A percentile compares a stretch with the other conserved stretches of the same genome.
phyloP scores from a whole-genome alignment of 2,888 invertebrate genomes.

The Deilephila elpenor region DNA sequence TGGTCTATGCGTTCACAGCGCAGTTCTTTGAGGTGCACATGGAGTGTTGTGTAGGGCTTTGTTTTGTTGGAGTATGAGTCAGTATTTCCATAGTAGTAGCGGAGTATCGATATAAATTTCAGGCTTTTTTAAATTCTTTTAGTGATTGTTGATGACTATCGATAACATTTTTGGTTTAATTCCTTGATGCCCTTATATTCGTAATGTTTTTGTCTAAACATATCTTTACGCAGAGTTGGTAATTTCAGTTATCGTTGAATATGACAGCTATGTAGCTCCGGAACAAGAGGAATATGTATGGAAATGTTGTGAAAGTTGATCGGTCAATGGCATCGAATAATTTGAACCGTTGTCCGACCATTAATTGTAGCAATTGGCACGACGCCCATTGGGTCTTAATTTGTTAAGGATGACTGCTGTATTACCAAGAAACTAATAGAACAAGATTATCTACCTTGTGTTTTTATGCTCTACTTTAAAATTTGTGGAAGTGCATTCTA shows the following conservation, averaged over 20 bases:
- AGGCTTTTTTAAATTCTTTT: too few species aligned
- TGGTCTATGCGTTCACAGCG: neutral
- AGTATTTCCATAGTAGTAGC: too few species aligned
- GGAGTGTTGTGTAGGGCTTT: neutral
- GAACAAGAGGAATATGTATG: slow-evolving; percentile 18
- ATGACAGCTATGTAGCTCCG: neutral
- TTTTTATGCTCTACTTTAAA: neutral
- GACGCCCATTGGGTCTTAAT: slow-evolving; percentile 62
- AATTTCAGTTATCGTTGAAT: neutral
- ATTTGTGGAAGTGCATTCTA: neutral
- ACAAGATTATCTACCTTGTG: neutral
- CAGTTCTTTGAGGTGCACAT: neutral
- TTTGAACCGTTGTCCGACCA: slow-evolving; percentile 47
- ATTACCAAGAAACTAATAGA: neutral
- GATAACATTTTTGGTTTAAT: too few species aligned
- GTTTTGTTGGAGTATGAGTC: neutral
- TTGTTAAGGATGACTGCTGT: slow-evolving; percentile 34
- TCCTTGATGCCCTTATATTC: too few species aligned
- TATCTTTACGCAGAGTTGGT: neutral
- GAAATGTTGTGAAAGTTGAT: slow-evolving; percentile 43
- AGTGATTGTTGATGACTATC: too few species aligned
- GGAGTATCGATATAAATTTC: too few species aligned
- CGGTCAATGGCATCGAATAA: slow-evolving; percentile 58
- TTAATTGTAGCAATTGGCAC: slow-evolving; percentile 65
- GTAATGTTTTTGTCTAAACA: neutral